Conservation (phyloP, 2,113 vertebrate species). For the Mesocricetus auratus region DNA sequence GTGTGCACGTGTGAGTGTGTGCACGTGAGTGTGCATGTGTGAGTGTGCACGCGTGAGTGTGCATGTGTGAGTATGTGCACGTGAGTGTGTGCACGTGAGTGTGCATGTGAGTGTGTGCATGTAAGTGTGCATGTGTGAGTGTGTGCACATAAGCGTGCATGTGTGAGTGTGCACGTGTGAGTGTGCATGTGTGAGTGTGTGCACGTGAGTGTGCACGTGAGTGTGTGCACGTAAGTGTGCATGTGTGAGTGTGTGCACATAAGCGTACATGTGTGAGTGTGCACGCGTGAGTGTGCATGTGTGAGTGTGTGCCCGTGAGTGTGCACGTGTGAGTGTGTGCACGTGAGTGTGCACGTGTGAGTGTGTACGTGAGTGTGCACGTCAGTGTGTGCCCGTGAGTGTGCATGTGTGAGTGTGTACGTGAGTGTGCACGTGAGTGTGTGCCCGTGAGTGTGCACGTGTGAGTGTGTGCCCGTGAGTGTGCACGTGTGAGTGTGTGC, state of each 20-base stretch:
- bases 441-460: background rate
- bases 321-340: background rate
- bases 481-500: rapidly evolving
- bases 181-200: background rate
- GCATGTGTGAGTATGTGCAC: rapidly evolving
- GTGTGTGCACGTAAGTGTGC: background rate
- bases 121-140: no score
- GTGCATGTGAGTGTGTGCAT: background rate
- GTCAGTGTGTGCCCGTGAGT: no score
- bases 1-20: no score
- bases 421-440: no score
- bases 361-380: rapidly evolving
- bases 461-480: background rate
- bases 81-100: no score
- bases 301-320: rapidly evolving
- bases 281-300: no score
- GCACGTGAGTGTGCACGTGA: no score
- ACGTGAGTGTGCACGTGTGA: no score
- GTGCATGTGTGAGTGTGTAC: background rate
- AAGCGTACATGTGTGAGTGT: no score
- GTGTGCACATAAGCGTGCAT: no score
- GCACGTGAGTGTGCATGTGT: background rate
- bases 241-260: background rate
- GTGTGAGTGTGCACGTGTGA: no score
- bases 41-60: rapidly evolving